These are phyloP conservation scores for Bombylius major DNA, from an alignment of 2,888 invertebrate genomes.

Conservation along the genomic window DNA sequence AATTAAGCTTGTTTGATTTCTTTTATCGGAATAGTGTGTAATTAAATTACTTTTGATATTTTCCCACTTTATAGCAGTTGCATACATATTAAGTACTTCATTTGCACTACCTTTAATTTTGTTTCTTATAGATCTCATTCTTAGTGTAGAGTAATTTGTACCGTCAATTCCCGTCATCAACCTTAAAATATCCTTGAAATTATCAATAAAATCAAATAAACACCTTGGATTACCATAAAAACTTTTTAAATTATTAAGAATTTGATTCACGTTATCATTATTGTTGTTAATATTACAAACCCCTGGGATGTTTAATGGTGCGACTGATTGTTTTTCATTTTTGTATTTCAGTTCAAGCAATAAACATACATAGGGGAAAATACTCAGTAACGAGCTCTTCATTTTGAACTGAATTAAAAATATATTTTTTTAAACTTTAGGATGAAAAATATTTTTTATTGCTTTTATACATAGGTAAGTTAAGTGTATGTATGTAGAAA, in stretches of 20 bases:
- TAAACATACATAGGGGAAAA: no score
- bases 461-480: no score
- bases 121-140: slow-evolving; percentile 14
- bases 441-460: no score
- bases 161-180: slow-evolving; percentile 6
- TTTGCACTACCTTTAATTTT: slow-evolving; percentile 15
- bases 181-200: slow-evolving; percentile 13
- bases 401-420: no score
- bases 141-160: slow-evolving; percentile 6
- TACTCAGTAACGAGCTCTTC: no score
- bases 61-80: slow-evolving; percentile 10
- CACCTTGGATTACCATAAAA: slow-evolving; percentile 5
- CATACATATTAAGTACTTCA: slow-evolving; percentile 14
- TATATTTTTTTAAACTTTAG: no score
- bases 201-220: slow-evolving; percentile 9
- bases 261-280: background rate
- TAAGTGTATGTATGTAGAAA: no score
- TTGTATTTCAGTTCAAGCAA: no score
- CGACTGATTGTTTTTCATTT: no score
- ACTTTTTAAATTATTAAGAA: slow-evolving; percentile 7
- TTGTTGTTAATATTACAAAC: no score
- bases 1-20: slow-evolving; percentile 12
- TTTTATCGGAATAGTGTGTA: slow-evolving; percentile 12
- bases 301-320: no score
- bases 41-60: slow-evolving; percentile 15